Base-by-base conservation (phyloP, 2,888 invertebrate genomes). In the Agonopterix arenella region DNA sequence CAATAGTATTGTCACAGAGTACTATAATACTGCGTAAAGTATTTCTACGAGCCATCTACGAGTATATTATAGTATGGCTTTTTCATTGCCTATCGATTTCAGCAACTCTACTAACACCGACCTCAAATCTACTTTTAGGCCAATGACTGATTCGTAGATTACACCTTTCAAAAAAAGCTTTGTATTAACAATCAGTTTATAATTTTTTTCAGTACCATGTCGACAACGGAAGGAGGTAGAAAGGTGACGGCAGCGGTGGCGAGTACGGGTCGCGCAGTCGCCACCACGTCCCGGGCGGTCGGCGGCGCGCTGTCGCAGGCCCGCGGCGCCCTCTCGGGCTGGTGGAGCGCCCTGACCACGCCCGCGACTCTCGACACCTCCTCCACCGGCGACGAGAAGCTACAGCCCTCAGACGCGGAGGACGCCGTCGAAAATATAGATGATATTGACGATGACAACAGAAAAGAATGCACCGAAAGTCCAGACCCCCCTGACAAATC, bases 161-260 rank as follows among this genome's bases (percentile, higher is more conserved):
- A 18, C 18, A 18, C 18, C 18, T 18, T 18, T 18, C 2, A 28
- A 28, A 7, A 28, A 7, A 28, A 28, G 28, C 28, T 4, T 18
- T 28, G 28, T 28, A 5, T 28, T 28, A 5, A 28, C 7, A 28
- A 5, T 28, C 5, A 5, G 28, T 28, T 7, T 28, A 28, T 7
- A 28, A 28, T 28, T 5, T 18, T 28, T 77, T 84, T 40, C 71
- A 98, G 98, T 73, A 96, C 97, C 13, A 97, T 98, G 95, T 97
- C 97, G 66, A 97, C 94, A 68, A 96, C 97, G 40, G 98, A 98
- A 80, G 94, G 97, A 61, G 98, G 98, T 0, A 92, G 97, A 49
- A 97, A 97, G 81, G 90, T 98, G 54, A 97, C 97, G 67, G 97
- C 97, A 72, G 98, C 98, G 0, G 96, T 98, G 76, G 93, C 93